Evolutionary conservation across 2,113 vertebrate species (phyloP).

Genomic region (Cebidichthys violaceus): DNA sequence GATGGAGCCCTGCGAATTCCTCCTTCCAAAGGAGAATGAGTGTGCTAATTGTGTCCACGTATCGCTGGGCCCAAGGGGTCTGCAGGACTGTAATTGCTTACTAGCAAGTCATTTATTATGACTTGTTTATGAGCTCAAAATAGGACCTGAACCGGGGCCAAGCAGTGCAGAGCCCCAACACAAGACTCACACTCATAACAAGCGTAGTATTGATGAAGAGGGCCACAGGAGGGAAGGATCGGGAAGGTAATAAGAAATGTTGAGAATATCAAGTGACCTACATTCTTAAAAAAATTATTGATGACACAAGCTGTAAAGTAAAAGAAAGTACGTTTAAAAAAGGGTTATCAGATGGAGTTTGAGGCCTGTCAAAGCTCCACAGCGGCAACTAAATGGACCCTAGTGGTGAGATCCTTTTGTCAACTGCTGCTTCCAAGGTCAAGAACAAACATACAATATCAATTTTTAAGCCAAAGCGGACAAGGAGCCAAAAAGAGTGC

Average conservation of each 20-base stretch:
- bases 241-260: slow-evolving; percentile 10
- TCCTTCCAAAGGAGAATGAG: background rate
- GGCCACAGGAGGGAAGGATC: slow-evolving; percentile 10
- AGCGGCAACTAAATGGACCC: background rate
- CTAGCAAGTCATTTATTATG: slow-evolving; percentile 59
- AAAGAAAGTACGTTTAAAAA: background rate
- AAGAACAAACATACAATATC: background rate
- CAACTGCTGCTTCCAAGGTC: background rate
- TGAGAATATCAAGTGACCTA: background rate
- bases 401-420: background rate
- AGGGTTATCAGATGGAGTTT: background rate
- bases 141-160: slow-evolving; percentile 35
- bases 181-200: slow-evolving; percentile 38
- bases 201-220: slow-evolving; percentile 54
- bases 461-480: background rate
- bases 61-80: slow-evolving; percentile 28
- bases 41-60: slow-evolving; percentile 44
- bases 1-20: background rate
- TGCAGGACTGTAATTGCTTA: slow-evolving; percentile 49
- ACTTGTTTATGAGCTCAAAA: slow-evolving; percentile 64
- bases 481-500: background rate
- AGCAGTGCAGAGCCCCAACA: slow-evolving; percentile 17
- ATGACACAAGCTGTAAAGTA: background rate
- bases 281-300: background rate
- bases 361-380: background rate